Evolutionary conservation across 2,797 vertebrate genomes (phyloP).

Genomic region (Antrozous pallidus): DNA sequence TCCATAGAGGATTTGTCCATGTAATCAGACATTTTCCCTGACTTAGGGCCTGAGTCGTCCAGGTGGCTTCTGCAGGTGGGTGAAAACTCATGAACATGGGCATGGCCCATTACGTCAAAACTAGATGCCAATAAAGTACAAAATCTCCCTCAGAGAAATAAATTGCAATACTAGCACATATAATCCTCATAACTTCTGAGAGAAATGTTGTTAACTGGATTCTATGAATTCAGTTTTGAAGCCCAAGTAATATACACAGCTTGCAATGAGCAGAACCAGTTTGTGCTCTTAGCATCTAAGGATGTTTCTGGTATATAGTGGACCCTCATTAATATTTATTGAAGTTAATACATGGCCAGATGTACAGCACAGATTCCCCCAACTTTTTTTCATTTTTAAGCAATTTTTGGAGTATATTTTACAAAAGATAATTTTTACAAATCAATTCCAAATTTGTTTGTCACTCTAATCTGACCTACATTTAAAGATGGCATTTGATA

Average conservation of each 20-base stretch:
- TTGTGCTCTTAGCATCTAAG: neutral
- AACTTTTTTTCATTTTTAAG: slow-evolving; percentile 31
- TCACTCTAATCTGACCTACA: slow-evolving; percentile 46
- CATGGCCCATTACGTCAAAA: neutral
- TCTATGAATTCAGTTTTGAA: neutral
- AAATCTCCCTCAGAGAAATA: neutral
- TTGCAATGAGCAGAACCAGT: neutral
- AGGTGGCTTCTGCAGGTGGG: neutral
- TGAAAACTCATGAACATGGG: neutral
- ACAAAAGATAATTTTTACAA: slow-evolving; percentile 59
- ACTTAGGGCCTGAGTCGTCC: neutral
- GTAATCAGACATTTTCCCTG: neutral
- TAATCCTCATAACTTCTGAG: neutral
- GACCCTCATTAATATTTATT: neutral
- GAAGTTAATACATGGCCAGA: neutral
- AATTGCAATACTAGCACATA: neutral
- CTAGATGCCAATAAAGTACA: neutral
- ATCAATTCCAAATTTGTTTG: slow-evolving; percentile 47
- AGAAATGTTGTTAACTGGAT: neutral
- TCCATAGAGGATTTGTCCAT: neutral
- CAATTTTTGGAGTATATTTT: neutral
- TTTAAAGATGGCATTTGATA: slow-evolving; percentile 27
- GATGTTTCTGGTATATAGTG: neutral
- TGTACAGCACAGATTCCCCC: neutral
- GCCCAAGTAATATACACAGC: neutral